Evolutionary conservation across 2,888 invertebrate species (phyloP).

Genomic region (Erannis defoliaria): DNA sequence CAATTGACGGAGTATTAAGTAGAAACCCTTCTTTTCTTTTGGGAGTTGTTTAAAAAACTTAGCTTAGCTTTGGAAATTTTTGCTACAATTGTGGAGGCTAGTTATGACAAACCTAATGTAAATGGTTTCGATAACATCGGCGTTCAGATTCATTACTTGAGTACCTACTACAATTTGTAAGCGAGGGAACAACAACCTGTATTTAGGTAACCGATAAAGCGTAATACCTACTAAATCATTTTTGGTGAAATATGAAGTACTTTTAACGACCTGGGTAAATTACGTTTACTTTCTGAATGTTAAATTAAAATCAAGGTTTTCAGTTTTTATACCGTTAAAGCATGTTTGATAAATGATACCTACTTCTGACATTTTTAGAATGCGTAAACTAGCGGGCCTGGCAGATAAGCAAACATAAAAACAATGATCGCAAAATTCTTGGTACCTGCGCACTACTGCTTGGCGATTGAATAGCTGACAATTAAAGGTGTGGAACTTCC

Average conservation of each 20-base stretch:
- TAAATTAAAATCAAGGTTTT: neutral
- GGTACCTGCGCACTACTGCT: too few species aligned
- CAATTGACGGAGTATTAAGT: neutral
- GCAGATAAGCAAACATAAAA: too few species aligned
- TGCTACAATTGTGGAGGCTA: neutral
- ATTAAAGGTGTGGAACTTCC: too few species aligned
- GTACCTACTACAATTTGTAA: slow-evolving; percentile 15
- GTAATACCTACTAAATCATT: slow-evolving; percentile 1
- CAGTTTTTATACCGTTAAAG: neutral
- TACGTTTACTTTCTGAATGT: neutral
- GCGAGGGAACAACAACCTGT: slow-evolving; percentile 16
- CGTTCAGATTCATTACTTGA: slow-evolving; percentile 16
- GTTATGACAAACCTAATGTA: neutral
- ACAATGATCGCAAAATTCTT: too few species aligned
- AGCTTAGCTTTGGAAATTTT: neutral
- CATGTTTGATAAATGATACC: too few species aligned
- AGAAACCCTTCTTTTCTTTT: neutral
- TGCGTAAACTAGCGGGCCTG: too few species aligned
- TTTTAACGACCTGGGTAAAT: slow-evolving; percentile 1
- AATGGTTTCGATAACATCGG: slow-evolving; percentile 22
- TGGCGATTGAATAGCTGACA: too few species aligned
- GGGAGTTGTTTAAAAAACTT: too few species aligned
- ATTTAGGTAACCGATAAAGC: slow-evolving; percentile 10
- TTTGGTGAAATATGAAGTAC: neutral
- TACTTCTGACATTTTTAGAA: too few species aligned